phyloP scores from a whole-genome alignment of 2,888 invertebrate species.

The Phalera bucephala region DNA sequence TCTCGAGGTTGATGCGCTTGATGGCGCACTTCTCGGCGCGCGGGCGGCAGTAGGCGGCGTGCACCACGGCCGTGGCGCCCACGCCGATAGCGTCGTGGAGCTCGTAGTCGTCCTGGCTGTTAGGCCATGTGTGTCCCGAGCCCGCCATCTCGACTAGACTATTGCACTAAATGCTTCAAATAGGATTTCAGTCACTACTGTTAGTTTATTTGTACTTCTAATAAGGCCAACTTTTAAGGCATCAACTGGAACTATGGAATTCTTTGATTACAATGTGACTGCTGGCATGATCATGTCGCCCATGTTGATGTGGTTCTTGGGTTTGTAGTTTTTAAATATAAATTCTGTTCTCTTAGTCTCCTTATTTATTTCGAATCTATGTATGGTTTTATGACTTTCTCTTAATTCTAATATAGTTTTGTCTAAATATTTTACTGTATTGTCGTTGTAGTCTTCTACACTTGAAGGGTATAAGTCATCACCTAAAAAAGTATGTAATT shows the following conservation, averaged over 20 bases:
- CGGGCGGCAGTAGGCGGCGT: constrained; percentile 97
- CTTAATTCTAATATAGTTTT: constrained; percentile 62
- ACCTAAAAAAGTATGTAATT: constrained; percentile 66
- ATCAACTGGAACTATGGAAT: constrained; percentile 35
- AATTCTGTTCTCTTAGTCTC: constrained; percentile 25
- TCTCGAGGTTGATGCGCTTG: constrained; percentile 99
- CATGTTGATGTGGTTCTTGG: constrained; percentile 66
- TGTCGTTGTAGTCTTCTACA: constrained; percentile 64
- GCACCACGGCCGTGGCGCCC: constrained; percentile 99
- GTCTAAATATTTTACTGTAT: constrained; percentile 38
- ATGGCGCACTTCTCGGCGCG: constrained; percentile 98
- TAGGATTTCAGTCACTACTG: constrained; percentile 65
- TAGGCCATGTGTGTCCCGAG: constrained; percentile 89
- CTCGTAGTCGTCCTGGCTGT: constrained; percentile 97
- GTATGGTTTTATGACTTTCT: constrained; percentile 43
- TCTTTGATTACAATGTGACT: constrained; percentile 31
- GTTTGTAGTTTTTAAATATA: constrained; percentile 55
- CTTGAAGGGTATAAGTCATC: constrained; percentile 70
- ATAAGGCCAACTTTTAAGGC: constrained; percentile 62
- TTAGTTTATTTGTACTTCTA: constrained; percentile 46
- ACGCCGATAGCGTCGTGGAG: constrained; percentile 97
- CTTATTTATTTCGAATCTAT: constrained; percentile 52
- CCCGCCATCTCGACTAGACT: constrained; percentile 51
- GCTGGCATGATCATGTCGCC: constrained; percentile 47
- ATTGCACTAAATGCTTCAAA: constrained; percentile 9